Percentiles rank a stretch among this genome's conserved stretches.
Conservation (phyloP, 2,888 invertebrate genomes). For the Carterocephalus palaemon region DNA sequence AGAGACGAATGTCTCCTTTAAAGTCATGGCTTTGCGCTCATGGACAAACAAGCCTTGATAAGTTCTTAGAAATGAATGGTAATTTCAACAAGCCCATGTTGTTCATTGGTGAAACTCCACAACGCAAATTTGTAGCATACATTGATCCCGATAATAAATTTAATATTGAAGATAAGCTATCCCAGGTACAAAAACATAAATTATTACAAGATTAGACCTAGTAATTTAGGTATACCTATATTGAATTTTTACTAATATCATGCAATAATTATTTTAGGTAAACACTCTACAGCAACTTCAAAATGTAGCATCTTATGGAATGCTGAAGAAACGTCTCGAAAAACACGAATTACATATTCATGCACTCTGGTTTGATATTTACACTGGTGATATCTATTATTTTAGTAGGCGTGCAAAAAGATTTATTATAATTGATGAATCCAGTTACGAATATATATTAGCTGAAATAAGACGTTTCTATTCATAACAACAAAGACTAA, state of each 20-base stretch:
- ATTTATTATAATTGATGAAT: constrained; percentile 92
- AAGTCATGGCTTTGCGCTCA: constrained; percentile 95
- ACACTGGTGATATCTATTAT: constrained; percentile 96
- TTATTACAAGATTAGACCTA: background rate
- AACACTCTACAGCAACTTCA: constrained; percentile 95
- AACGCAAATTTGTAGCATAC: constrained; percentile 93
- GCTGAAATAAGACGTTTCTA: constrained; percentile 89
- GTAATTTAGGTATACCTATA: background rate
- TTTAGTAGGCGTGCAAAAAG: constrained; percentile 92
- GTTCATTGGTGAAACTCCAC: constrained; percentile 92
- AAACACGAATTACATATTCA: constrained; percentile 91
- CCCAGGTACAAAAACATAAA: constrained; percentile 83
- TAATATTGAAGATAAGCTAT: constrained; percentile 93
- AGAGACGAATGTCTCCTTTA: constrained; percentile 90
- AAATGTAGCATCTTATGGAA: constrained; percentile 95
- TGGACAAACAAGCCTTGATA: constrained; percentile 88
- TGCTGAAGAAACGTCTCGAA: constrained; percentile 89
- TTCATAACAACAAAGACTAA: no score
- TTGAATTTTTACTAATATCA: constrained; percentile 9
- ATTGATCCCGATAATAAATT: constrained; percentile 96
- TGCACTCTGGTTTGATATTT: constrained; percentile 98
- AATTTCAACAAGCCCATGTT: constrained; percentile 84
- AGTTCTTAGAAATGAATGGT: constrained; percentile 85
- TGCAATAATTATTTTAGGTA: constrained; percentile 80
- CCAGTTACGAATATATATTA: constrained; percentile 84